Base-by-base conservation (phyloP, 2,113 vertebrate genomes). In the Phalacrocorax aristotelis region DNA sequence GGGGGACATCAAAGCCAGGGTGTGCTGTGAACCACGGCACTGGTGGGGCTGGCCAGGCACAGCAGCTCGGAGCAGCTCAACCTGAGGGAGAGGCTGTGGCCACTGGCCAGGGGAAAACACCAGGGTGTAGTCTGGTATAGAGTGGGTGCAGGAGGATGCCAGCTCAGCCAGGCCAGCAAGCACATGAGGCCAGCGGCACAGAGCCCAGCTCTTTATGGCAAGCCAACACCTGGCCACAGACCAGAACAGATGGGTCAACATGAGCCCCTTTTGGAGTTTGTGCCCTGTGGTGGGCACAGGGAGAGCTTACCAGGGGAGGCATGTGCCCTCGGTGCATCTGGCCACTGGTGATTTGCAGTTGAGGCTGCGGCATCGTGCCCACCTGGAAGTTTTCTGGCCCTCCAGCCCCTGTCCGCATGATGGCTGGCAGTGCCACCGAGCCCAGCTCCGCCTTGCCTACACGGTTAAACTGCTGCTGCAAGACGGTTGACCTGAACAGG, bases 281-380 rank as follows among this genome's bases (percentile, higher is more conserved):
- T 6, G 25, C 5, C 11, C 22, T 55, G 7, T 0, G 2, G 55
- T 21, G 20, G 52, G 18, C 40, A 58, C 7, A 29, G 26, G 44
- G 23, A 68, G 21, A 32, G 23, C 98, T 98, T 98, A 99, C 99
- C 99, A 99, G 97, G 2, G 99, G 99, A 14, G 99, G 99, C 99
- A 99, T 99, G 97, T 99, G 99, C 89, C 99, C 99, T 79, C 98
- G 97, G 98, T 99, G 99, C 99, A 99, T 99, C 98, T 99, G 99
- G 54, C 99, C 99, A n/a, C 98, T 99, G 93, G 99, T 99, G 92
- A 99, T 98, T 93, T 99, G 99, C 95, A 99, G 98, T 81, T 99
- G 99, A 95, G 99, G 98, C 97, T 99, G 99, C 2, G 99, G 99
- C 99, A 99, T 99, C 11, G 98, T 99, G 91, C 99, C 99, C 98